Evolutionary conservation across 2,888 invertebrate genomes (phyloP).

Genomic region (Troides oblongomaculatus): DNA sequence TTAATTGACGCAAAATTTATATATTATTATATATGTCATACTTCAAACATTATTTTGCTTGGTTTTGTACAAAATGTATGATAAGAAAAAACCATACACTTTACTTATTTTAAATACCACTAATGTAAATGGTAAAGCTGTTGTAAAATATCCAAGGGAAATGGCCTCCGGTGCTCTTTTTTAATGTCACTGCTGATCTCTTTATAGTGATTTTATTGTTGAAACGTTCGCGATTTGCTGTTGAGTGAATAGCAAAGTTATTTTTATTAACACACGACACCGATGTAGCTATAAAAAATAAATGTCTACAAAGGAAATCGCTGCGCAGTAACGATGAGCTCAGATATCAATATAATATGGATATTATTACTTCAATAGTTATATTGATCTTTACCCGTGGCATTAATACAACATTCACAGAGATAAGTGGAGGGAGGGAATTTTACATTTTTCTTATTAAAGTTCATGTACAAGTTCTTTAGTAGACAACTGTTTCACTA

Average conservation of each 20-base stretch:
- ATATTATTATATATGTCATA: no score
- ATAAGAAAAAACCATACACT: no score
- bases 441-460: no score
- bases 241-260: constrained; percentile 2
- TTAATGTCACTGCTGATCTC: not conserved
- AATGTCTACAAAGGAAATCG: constrained; percentile 3
- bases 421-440: not conserved
- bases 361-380: constrained; percentile 16
- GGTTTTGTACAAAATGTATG: no score
- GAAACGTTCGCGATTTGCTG: not conserved
- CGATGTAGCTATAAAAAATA: constrained; percentile 12
- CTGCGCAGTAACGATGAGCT: constrained; percentile 25
- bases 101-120: not conserved
- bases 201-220: constrained; percentile 5
- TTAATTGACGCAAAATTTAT: no score
- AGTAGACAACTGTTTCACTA: no score
- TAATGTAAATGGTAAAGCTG: not conserved
- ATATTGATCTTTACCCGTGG: constrained; percentile 24
- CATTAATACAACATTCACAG: constrained; percentile 4
- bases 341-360: constrained; percentile 19
- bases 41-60: no score
- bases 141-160: constrained; percentile 3
- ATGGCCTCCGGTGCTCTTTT: constrained; percentile 9
- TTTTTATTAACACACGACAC: constrained; percentile 6
- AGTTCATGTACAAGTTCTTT: no score